Conservation (phyloP, 2,888 invertebrate species). For the Bombylius major region DNA sequence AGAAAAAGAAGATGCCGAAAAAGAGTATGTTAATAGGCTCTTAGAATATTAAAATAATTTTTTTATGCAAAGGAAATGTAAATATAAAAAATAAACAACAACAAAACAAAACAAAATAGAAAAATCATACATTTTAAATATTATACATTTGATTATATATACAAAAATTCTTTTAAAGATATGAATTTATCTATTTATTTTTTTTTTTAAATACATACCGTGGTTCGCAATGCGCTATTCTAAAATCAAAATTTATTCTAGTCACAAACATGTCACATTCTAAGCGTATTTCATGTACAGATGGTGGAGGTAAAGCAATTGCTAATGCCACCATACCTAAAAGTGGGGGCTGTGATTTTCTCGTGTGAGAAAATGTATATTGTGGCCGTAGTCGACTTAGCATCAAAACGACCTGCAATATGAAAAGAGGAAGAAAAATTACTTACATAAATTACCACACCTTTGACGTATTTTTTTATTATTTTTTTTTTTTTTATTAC, state of each 20-base stretch:
- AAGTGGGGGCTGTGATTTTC: slow-evolving; percentile 75
- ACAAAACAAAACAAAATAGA: no score
- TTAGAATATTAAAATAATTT: slow-evolving; percentile 11
- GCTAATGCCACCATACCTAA: slow-evolving; percentile 92
- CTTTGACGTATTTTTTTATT: neutral
- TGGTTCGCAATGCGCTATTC: slow-evolving; percentile 94
- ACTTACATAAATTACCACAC: slow-evolving; percentile 1
- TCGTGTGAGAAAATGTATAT: slow-evolving; percentile 80
- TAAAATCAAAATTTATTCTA: slow-evolving; percentile 88
- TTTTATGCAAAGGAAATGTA: neutral
- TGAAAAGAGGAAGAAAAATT: slow-evolving; percentile 7
- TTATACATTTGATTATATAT: no score
- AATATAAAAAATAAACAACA: neutral
- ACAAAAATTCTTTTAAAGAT: neutral
- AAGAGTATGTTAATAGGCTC: slow-evolving; percentile 10
- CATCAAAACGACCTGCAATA: slow-evolving; percentile 77
- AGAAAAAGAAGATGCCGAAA: neutral
- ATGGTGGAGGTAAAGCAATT: slow-evolving; percentile 91
- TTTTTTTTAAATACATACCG: slow-evolving; percentile 47
- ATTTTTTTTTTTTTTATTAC: neutral
- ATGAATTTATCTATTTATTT: neutral
- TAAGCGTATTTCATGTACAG: slow-evolving; percentile 90
- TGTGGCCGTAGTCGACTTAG: slow-evolving; percentile 85
- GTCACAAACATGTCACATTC: slow-evolving; percentile 96
- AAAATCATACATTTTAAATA: no score